Conservation (phyloP, 2,797 vertebrate genomes). For the Sebastolobus alascanus region DNA sequence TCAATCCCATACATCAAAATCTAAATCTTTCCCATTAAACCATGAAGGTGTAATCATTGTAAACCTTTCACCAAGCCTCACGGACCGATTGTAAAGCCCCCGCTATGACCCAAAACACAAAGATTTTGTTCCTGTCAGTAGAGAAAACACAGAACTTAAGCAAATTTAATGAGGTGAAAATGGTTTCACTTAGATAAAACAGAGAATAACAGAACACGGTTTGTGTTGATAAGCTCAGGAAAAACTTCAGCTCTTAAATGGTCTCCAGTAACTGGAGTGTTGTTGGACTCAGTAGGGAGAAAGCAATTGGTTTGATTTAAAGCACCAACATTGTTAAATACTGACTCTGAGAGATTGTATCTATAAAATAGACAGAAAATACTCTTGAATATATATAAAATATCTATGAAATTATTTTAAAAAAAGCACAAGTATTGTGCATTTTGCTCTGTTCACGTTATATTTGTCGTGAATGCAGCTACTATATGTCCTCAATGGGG, state of each 20-base stretch:
- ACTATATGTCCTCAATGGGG: background rate
- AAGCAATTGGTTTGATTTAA: slow-evolving; percentile 6
- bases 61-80: background rate
- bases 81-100: background rate
- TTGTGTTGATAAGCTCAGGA: slow-evolving; percentile 25
- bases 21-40: background rate
- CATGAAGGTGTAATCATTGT: background rate
- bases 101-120: background rate
- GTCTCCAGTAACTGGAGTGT: background rate
- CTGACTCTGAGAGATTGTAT: background rate
- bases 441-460: background rate
- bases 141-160: background rate
- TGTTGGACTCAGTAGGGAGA: background rate
- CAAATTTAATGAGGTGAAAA: slow-evolving; percentile 38
- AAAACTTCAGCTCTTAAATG: slow-evolving; percentile 3
- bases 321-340: background rate
- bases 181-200: background rate
- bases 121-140: background rate
- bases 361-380: background rate
- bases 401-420: background rate
- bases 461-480: background rate
- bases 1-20: background rate
- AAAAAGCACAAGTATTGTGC: background rate
- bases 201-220: slow-evolving; percentile 4
- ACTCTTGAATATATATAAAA: background rate